A percentile compares a stretch with the other conserved stretches of the same genome.
These are phyloP conservation scores for Pachyrhynchus sulphureomaculatus DNA, from an alignment of 1,140 invertebrate species.

Conservation along the genomic window DNA sequence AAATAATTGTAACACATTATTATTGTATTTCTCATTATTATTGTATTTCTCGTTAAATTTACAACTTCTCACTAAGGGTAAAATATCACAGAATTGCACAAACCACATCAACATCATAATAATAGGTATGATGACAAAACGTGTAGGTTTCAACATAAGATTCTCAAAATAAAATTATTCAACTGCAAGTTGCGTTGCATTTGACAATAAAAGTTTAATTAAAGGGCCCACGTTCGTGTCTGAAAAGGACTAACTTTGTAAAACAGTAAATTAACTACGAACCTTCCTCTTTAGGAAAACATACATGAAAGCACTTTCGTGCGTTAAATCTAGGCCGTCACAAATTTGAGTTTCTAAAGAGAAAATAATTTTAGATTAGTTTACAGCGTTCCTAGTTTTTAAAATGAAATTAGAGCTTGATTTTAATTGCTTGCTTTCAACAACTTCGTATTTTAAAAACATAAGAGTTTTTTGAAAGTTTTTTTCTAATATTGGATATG, in stretches of 20 bases:
- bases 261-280: conserved; percentile 28
- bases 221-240: conserved; percentile 20
- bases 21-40: no score
- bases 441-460: no score
- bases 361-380: conserved; percentile 15
- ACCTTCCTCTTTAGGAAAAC: conserved; percentile 21
- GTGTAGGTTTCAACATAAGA: neutral
- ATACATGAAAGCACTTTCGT: conserved; percentile 29
- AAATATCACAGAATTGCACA: no score
- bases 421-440: no score
- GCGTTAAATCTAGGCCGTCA: conserved; percentile 28
- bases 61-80: no score
- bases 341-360: conserved; percentile 29
- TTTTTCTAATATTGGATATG: no score
- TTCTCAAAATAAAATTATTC: conserved; percentile 15
- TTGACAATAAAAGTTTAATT: conserved; percentile 29
- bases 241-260: conserved; percentile 28
- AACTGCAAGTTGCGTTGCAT: conserved; percentile 5
- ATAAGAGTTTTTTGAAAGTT: no score
- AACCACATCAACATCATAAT: no score
- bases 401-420: neutral
- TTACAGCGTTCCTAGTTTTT: neutral
- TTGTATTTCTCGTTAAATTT: no score
- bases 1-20: no score
- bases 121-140: no score